Evolutionary conservation across 2,888 invertebrate species (phyloP), one percentile per base, ranked within the genome.

Genomic region (Lithophane ornitopus): DNA sequence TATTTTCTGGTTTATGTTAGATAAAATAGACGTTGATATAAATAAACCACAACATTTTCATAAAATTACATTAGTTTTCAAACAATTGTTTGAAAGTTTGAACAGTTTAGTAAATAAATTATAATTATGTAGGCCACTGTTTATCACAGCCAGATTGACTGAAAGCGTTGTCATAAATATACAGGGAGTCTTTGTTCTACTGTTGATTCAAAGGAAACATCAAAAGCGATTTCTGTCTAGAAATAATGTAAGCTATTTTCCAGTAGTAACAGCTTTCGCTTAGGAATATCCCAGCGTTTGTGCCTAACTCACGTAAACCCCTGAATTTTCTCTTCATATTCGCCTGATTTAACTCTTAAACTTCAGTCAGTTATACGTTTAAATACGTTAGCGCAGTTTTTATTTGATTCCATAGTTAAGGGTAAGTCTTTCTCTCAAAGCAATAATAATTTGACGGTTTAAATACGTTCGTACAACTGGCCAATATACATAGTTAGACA

Each of bases 111-210:
- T 67, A 65, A 66, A 81, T 65, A 81, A 49, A 59, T 65, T 65
- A 19, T 63, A 34, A 34, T 34, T 34, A 65, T 54, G 58, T 44
- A 71, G 59, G 65, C 52, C 70, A 52, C 22, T 41, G 49, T 82
- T 82, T 46, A 72, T 82, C 65, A 78, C 16, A 72, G 65, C 34
- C 63, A 78, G 71, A 69, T 71, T 82, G 61, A 78, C 70, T 72
- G 44, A 78, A 77, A 72, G 44, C 59, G 16, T 34, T 71, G 54
- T 49, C 58, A 66, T 78, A 82, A 78, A 73, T 78, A 69, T 63
- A 80, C 62, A 41, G 65, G 1, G 0, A 14, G 28, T 67, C 69
- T 71, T 81, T 81, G 82, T 74, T 70, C 67, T 52, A 68, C 56
- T 78, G 61, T 73, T 74, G 70, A 70, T 78, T 71, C 74, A 74